phyloP scores from a whole-genome alignment of 2,797 vertebrate species.

The Brachyrhaphis roseni region DNA sequence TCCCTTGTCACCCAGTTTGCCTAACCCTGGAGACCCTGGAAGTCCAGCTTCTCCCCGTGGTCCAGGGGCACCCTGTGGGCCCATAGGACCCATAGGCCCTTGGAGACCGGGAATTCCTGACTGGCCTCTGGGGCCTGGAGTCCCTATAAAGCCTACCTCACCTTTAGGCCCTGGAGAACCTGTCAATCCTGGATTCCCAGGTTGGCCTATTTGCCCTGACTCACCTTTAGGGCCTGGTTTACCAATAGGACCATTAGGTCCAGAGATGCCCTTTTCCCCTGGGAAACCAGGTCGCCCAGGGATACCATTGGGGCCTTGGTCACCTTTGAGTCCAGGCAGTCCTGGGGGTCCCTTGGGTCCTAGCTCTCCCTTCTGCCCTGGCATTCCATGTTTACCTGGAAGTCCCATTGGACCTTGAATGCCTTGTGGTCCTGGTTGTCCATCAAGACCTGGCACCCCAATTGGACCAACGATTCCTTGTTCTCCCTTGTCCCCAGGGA shows the following conservation, averaged over 20 bases:
- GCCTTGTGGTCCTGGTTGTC: constrained; percentile 87
- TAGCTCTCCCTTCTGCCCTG: constrained; percentile 89
- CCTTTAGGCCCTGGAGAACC: constrained; percentile 89
- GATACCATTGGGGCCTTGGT: constrained; percentile 88
- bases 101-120: constrained; percentile 96
- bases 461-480: constrained; percentile 86
- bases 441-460: constrained; percentile 87
- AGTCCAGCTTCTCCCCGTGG: constrained; percentile 90
- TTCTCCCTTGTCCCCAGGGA: constrained; percentile 89
- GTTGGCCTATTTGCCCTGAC: constrained; percentile 87
- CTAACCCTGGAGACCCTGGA: constrained; percentile 87
- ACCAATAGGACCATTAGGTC: constrained; percentile 86
- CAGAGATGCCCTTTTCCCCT: constrained; percentile 92
- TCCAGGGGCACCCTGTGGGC: constrained; percentile 92
- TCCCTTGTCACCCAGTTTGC: constrained; percentile 88
- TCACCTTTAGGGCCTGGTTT: constrained; percentile 94
- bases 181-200: constrained; percentile 87
- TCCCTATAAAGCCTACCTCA: constrained; percentile 88
- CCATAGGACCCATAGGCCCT: constrained; percentile 93
- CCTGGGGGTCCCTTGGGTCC: constrained; percentile 90
- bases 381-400: constrained; percentile 92
- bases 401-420: constrained; percentile 92
- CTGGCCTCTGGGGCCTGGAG: constrained; percentile 90
- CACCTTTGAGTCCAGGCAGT: constrained; percentile 89
- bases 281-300: constrained; percentile 90